These are phyloP conservation scores for Tragopan temminckii DNA, from an alignment of 2,797 vertebrate genomes.

Conservation along the genomic window DNA sequence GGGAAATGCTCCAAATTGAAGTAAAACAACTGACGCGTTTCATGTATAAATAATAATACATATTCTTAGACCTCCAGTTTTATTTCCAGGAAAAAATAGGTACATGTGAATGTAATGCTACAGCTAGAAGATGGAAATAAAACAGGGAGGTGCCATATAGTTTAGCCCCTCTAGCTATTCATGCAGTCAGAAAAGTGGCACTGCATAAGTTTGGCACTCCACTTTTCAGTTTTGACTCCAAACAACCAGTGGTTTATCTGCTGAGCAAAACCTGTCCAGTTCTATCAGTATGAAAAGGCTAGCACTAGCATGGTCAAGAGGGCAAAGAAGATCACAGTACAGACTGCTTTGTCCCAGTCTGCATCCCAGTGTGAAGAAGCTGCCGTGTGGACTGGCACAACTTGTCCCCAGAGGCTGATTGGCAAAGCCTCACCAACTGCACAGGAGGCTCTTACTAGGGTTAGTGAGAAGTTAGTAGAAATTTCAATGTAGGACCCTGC, in stretches of 20 bases:
- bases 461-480: background rate
- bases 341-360: background rate
- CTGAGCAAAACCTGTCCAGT: background rate
- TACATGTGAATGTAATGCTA: background rate
- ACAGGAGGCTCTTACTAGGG: background rate
- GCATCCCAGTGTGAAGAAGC: background rate
- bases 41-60: background rate
- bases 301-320: background rate
- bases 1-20: background rate
- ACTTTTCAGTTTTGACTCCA: background rate
- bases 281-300: background rate
- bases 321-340: background rate
- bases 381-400: fast-evolving
- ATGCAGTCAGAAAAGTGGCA: background rate
- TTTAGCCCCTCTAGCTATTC: background rate
- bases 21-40: background rate
- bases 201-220: background rate
- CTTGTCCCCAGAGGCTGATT: background rate
- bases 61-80: background rate
- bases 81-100: background rate
- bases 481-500: background rate
- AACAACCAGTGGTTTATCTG: background rate
- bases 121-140: background rate
- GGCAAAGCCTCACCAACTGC: background rate
- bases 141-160: background rate